These are phyloP conservation scores for Hafferia zeledoni DNA, from an alignment of 2,797 vertebrate genomes.

Conservation along the genomic window DNA sequence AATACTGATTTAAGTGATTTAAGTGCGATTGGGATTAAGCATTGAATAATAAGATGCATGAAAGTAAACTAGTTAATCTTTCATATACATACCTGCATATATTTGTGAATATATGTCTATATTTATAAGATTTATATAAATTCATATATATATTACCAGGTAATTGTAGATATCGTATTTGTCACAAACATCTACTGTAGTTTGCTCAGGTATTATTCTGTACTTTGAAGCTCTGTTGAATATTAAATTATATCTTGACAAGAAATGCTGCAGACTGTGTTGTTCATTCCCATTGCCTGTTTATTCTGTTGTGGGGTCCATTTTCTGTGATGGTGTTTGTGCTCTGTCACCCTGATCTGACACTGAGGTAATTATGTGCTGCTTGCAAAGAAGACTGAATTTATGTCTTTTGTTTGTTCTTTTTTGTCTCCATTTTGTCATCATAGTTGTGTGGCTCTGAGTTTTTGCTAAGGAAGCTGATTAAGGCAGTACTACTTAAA, in stretches of 20 bases:
- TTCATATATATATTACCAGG: neutral
- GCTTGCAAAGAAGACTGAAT: neutral
- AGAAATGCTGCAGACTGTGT: neutral
- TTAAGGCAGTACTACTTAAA: neutral
- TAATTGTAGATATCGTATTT: rapidly evolving
- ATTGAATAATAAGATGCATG: neutral
- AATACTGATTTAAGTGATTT: neutral
- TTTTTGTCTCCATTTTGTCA: neutral
- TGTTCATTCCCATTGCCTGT: neutral
- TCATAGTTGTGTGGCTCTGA: neutral
- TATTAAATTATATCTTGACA: neutral
- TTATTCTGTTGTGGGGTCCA: neutral
- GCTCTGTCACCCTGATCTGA: neutral
- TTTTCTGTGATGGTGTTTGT: neutral
- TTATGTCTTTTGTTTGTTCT: neutral
- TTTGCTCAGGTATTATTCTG: neutral
- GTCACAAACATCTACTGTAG: neutral
- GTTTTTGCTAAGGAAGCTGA: neutral
- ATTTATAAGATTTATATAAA: neutral
- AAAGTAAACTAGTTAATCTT: neutral
- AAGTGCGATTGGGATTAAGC: neutral
- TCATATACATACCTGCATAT: neutral
- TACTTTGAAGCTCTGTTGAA: neutral
- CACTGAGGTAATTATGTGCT: neutral
- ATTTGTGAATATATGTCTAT: neutral